Percentiles rank a stretch among this genome's conserved stretches.
phyloP scores from a whole-genome alignment of 2,888 invertebrate species.

The Meliscaeva auricollis region DNA sequence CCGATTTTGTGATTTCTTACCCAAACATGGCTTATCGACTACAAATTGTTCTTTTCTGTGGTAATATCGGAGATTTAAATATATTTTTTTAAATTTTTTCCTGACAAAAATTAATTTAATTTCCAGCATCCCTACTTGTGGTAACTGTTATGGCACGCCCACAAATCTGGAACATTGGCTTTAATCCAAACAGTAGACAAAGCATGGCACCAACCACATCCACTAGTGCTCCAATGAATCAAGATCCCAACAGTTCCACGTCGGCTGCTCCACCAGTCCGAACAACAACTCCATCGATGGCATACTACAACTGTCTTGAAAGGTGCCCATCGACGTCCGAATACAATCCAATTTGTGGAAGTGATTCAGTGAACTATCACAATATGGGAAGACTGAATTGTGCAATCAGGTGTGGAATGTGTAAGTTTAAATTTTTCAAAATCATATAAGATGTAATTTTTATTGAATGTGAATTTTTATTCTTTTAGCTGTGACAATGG shows the following conservation, averaged over 20 bases:
- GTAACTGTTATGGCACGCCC: constrained; percentile 42
- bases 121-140: constrained; percentile 25
- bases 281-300: constrained; percentile 78
- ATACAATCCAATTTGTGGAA: constrained; percentile 83
- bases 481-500: constrained; percentile 53
- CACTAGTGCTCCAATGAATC: not conserved
- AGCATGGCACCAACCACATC: not conserved
- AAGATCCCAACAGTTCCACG: constrained; percentile 10
- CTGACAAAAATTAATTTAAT: no score
- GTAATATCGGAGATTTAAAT: constrained; percentile 22
- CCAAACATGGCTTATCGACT: constrained; percentile 26
- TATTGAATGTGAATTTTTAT: not conserved
- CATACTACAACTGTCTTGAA: constrained; percentile 79
- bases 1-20: not conserved
- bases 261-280: constrained; percentile 55
- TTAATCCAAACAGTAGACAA: constrained; percentile 32
- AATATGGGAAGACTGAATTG: constrained; percentile 80
- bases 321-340: constrained; percentile 79
- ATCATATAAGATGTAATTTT: not conserved
- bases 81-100: not conserved
- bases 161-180: constrained; percentile 65
- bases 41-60: constrained; percentile 47
- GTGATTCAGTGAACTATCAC: constrained; percentile 80
- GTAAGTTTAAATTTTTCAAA: constrained; percentile 77
- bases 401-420: constrained; percentile 80